These are phyloP conservation scores for Leucoraja ocellata DNA, from an alignment of 2,797 vertebrate species.

Conservation along the genomic window DNA sequence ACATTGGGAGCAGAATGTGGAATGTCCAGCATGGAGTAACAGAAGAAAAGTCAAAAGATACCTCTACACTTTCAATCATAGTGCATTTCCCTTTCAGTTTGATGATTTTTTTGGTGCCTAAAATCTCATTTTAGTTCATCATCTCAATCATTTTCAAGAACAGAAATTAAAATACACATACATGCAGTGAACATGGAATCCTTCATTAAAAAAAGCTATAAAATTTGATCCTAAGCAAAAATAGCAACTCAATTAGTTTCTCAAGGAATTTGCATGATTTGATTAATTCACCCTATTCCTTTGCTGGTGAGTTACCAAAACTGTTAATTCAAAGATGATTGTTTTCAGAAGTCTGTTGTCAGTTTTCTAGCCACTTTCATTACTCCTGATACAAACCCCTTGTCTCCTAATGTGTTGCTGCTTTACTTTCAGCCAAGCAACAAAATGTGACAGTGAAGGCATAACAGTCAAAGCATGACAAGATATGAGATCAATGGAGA, in stretches of 20 bases:
- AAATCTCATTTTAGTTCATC: background rate
- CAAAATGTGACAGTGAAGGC: background rate
- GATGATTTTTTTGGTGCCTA: background rate
- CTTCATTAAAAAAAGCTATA: background rate
- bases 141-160: background rate
- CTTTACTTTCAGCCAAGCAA: background rate
- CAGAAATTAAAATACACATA: background rate
- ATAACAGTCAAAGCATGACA: background rate
- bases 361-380: conserved; percentile 2
- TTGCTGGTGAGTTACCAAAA: background rate
- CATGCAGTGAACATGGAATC: background rate
- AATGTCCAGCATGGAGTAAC: background rate
- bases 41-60: no score
- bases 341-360: background rate
- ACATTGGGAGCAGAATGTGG: background rate
- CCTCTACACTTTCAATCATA: background rate
- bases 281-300: background rate
- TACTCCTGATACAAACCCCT: background rate
- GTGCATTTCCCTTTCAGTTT: background rate
- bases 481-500: background rate
- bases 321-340: background rate
- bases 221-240: background rate
- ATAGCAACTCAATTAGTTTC: background rate
- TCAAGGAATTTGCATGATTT: background rate
- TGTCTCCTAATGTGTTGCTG: background rate